phyloP scores from a whole-genome alignment of 2,797 vertebrate species.

The Poecilia wingei region DNA sequence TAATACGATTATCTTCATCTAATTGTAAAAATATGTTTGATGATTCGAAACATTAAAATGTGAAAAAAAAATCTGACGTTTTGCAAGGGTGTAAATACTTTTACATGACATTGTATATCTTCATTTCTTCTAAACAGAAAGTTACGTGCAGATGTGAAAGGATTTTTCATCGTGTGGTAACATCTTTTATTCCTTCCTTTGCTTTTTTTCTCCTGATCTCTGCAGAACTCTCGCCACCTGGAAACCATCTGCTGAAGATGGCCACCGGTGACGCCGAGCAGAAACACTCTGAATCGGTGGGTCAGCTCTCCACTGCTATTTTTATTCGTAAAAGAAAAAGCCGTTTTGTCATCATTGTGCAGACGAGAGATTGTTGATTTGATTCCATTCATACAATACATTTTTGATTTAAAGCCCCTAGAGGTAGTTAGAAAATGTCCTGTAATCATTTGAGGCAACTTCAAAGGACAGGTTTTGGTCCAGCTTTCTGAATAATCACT shows the following conservation, averaged over 20 bases:
- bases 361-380: background rate
- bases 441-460: background rate
- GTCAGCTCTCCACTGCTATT: background rate
- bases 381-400: background rate
- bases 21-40: background rate
- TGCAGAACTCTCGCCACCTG: slow-evolving; percentile 82
- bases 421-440: background rate
- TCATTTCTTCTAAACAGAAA: background rate
- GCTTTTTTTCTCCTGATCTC: slow-evolving; percentile 4
- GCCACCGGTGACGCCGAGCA: slow-evolving; percentile 41
- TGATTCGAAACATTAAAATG: background rate
- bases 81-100: background rate
- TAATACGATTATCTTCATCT: background rate
- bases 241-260: slow-evolving; percentile 85
- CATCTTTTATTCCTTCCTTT: slow-evolving; percentile 4
- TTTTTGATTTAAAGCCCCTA: background rate
- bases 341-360: background rate
- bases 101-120: background rate
- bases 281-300: slow-evolving; percentile 61
- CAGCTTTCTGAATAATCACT: background rate
- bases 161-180: slow-evolving; percentile 2
- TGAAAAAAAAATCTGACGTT: background rate
- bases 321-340: background rate
- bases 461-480: background rate
- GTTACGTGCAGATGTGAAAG: background rate